phyloP scores from a whole-genome alignment of 1,140 invertebrate genomes.

The Paraescarpia echinospica region DNA sequence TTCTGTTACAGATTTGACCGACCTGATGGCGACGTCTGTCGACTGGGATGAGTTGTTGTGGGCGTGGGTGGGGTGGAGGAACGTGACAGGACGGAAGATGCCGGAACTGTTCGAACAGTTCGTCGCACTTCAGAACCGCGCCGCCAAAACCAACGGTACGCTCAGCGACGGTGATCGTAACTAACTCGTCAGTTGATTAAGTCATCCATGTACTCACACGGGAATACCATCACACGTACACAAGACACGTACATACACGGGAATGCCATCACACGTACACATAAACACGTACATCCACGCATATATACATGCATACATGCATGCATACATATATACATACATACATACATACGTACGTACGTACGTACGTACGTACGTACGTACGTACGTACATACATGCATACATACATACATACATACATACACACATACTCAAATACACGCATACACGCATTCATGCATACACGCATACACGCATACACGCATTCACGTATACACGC shows the following conservation, averaged over 20 bases:
- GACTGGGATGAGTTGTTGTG: conserved; percentile 38
- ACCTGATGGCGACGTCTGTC: conserved; percentile 40
- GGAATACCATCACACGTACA: not conserved
- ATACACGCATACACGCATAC: too few species aligned
- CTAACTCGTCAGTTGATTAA: not conserved
- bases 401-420: too few species aligned
- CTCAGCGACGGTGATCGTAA: conserved; percentile 15
- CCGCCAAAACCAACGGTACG: conserved; percentile 77
- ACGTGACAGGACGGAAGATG: conserved; percentile 73
- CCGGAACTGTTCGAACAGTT: conserved; percentile 77
- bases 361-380: too few species aligned
- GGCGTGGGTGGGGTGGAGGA: conserved; percentile 76
- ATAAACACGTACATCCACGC: too few species aligned
- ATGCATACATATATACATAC: too few species aligned
- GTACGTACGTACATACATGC: too few species aligned
- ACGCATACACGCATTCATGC: too few species aligned
- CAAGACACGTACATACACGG: not conserved
- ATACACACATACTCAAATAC: too few species aligned
- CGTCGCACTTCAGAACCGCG: conserved; percentile 77
- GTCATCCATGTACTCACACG: not conserved
- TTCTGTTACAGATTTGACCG: conserved; percentile 38
- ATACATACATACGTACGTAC: too few species aligned
- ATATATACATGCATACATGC: too few species aligned
- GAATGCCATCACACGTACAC: too few species aligned
- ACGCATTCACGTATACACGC: too few species aligned